Evolutionary conservation across 2,113 vertebrate genomes (phyloP).

Genomic region (Pyxicephalus adspersus): DNA sequence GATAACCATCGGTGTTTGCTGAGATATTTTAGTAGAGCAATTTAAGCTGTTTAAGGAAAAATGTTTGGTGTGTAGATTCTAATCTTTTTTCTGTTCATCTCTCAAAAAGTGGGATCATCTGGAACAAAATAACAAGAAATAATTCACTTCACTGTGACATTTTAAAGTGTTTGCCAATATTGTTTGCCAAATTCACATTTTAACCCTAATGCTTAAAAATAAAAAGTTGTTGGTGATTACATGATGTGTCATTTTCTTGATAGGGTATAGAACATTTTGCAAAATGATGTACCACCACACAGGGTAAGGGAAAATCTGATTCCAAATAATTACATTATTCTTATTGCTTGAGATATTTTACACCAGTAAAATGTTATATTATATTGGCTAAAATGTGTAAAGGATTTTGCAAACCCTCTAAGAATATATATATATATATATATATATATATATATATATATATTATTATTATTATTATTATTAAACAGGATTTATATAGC

Average conservation of each 20-base stretch:
- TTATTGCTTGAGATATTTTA: no score
- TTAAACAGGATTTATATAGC: no score
- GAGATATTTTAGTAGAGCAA: slow-evolving; percentile 33
- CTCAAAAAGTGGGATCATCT: slow-evolving; percentile 31
- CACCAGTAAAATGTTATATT: no score
- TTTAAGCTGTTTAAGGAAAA: slow-evolving; percentile 37
- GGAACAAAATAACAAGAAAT: slow-evolving; percentile 46
- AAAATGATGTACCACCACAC: no score
- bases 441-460: no score
- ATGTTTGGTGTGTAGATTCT: slow-evolving; percentile 38
- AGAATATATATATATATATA: no score
- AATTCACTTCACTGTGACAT: slow-evolving; percentile 37
- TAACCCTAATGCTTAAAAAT: background rate
- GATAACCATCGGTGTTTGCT: slow-evolving; percentile 1
- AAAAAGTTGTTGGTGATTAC: slow-evolving; percentile 29
- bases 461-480: no score
- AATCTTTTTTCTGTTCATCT: slow-evolving; percentile 47
- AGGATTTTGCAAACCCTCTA: no score
- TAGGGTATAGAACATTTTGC: no score
- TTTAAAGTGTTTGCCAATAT: slow-evolving; percentile 16
- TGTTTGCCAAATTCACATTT: slow-evolving; percentile 31
- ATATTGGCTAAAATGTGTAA: no score
- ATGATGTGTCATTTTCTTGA: background rate
- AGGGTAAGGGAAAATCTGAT: no score
- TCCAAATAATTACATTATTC: no score